Evolutionary conservation across 2,888 invertebrate species (phyloP).

Genomic region (Trissolcus japonicus): DNA sequence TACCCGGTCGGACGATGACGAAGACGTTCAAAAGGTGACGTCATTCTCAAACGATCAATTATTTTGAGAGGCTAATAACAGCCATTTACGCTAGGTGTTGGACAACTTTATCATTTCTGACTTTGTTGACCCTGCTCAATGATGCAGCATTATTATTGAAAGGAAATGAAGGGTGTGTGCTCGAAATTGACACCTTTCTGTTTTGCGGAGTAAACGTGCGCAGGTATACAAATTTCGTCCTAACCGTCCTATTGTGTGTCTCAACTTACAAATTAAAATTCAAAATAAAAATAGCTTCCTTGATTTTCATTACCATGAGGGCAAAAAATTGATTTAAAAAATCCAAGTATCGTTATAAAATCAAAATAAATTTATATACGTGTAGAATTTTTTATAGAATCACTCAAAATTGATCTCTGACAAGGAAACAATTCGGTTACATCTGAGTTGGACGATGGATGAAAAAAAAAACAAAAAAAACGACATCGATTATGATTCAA

Average conservation of each 20-base stretch:
- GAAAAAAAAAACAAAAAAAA: conserved; percentile 14
- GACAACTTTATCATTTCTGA: conserved; percentile 46
- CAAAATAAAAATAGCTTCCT: neutral
- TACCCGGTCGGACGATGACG: conserved; percentile 49
- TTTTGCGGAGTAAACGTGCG: conserved; percentile 10
- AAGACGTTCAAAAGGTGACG: conserved; percentile 46
- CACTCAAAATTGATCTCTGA: conserved; percentile 14
- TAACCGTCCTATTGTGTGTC: conserved; percentile 7
- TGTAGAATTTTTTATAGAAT: too few species aligned
- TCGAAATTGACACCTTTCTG: conserved; percentile 47
- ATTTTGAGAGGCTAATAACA: conserved; percentile 53
- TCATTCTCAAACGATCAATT: conserved; percentile 52
- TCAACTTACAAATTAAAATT: conserved; percentile 24
- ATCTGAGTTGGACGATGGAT: conserved; percentile 46
- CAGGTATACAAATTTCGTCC: conserved; percentile 26
- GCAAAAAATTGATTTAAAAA: conserved; percentile 23
- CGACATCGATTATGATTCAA: conserved; percentile 20
- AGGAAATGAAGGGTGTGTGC: conserved; percentile 40
- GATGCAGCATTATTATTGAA: conserved; percentile 35
- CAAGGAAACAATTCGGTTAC: too few species aligned
- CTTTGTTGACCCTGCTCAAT: conserved; percentile 35
- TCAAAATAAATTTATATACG: conserved; percentile 21
- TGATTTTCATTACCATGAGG: neutral
- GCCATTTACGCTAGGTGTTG: conserved; percentile 34
- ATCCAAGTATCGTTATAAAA: conserved; percentile 4